A percentile compares a stretch with the other conserved stretches of the same genome.
Evolutionary conservation across 1,140 invertebrate species (phyloP).

Genomic region (Campoletis sonorensis): DNA sequence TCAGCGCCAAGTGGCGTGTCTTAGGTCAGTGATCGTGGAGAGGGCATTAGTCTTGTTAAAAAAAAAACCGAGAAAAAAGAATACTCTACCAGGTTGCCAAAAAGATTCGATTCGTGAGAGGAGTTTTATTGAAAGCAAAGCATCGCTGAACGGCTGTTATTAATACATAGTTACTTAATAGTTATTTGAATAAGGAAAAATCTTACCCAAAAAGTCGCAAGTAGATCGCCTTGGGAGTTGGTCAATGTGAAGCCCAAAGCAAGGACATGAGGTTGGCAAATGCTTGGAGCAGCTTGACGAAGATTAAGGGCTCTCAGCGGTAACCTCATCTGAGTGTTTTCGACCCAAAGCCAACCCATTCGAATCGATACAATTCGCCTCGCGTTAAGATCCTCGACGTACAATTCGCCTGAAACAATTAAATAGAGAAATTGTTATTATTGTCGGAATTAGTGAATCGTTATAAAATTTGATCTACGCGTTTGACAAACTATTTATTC

Average conservation of each 20-base stretch:
- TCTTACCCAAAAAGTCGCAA: constrained; percentile 75
- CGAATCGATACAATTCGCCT: constrained; percentile 71
- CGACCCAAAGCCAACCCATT: constrained; percentile 75
- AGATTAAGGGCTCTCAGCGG: constrained; percentile 76
- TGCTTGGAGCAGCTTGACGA: constrained; percentile 71
- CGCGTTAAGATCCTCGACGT: constrained; percentile 73
- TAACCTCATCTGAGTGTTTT: constrained; percentile 71
- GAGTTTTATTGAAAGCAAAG: neutral
- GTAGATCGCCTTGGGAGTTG: constrained; percentile 67
- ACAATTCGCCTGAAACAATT: constrained; percentile 74
- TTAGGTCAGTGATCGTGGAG: constrained; percentile 29
- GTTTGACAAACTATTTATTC: neutral
- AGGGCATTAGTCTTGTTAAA: constrained; percentile 21
- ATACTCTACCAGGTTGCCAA: neutral
- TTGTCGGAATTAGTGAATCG: neutral
- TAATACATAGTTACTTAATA: neutral
- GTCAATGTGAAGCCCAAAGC: constrained; percentile 73
- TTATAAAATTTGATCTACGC: neutral
- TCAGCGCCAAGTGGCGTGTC: constrained; percentile 18
- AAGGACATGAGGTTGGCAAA: constrained; percentile 71
- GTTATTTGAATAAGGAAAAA: neutral
- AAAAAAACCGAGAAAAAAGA: neutral
- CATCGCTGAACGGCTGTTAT: neutral
- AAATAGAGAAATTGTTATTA: neutral
- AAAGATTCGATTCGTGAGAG: neutral